Evolutionary conservation across 2,888 invertebrate species (phyloP).

Genomic region (Papilio gigon): DNA sequence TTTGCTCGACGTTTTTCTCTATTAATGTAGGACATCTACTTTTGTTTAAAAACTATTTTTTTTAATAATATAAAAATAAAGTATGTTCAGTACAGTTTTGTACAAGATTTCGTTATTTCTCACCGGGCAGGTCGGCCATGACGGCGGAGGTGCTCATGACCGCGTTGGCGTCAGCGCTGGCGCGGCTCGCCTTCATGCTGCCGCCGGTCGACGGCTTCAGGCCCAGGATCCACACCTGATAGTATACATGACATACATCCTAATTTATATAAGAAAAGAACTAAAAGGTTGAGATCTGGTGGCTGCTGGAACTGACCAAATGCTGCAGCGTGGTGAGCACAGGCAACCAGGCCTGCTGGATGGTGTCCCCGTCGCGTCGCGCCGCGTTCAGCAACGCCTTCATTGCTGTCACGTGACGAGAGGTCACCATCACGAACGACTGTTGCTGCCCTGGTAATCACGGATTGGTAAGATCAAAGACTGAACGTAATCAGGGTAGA

Average conservation of each 20-base stretch:
- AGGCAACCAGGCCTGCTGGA: slow-evolving; percentile 97
- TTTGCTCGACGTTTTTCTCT: too few relatives aligned
- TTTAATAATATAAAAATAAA: too few relatives aligned
- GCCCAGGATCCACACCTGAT: slow-evolving; percentile 94
- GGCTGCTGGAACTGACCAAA: slow-evolving; percentile 81
- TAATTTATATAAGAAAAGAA: too few relatives aligned
- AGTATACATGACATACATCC: not conserved
- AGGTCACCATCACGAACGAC: slow-evolving; percentile 95
- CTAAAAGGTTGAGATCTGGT: not conserved
- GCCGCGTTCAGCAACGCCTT: slow-evolving; percentile 93
- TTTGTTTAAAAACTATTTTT: too few relatives aligned
- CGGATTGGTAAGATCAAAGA: not conserved
- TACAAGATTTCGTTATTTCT: slow-evolving; percentile 49
- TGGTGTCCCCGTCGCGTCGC: slow-evolving; percentile 92
- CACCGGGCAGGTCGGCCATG: slow-evolving; percentile 95
- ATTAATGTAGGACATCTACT: too few relatives aligned
- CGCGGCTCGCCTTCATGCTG: slow-evolving; percentile 91
- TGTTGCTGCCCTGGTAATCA: slow-evolving; percentile 86
- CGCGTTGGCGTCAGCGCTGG: slow-evolving; percentile 90
- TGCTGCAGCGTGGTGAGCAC: slow-evolving; percentile 97
- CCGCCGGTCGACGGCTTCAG: slow-evolving; percentile 97
- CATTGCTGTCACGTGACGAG: slow-evolving; percentile 98
- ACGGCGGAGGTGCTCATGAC: slow-evolving; percentile 96
- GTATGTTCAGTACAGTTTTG: too few relatives aligned
- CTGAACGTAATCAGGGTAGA: not conserved